Conservation (phyloP, 1,140 invertebrate genomes). For the Micrasema minimum region DNA sequence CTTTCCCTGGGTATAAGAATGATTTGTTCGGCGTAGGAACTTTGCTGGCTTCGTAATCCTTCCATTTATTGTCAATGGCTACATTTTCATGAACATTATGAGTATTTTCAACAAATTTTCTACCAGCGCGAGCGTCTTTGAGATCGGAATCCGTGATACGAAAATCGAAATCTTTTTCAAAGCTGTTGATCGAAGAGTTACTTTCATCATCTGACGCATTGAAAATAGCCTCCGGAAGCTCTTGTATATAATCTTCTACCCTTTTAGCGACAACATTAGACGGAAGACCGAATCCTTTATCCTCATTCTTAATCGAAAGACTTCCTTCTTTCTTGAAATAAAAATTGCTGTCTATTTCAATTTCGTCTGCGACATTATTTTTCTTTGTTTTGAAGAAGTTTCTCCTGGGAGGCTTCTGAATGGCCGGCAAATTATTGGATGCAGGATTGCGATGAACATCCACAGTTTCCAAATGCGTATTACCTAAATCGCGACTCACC, state of each 20-base stretch:
- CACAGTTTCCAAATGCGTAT: neutral
- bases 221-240: constrained; percentile 4
- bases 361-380: neutral
- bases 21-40: constrained; percentile 60
- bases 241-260: neutral
- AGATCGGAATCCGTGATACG: constrained; percentile 4
- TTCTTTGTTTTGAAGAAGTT: neutral
- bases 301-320: neutral
- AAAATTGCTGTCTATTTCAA: constrained; percentile 33
- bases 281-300: neutral
- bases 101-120: constrained; percentile 27
- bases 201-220: constrained; percentile 37
- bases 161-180: constrained; percentile 60
- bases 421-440: neutral
- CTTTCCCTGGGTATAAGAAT: constrained; percentile 59
- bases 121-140: neutral
- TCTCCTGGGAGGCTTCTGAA: constrained; percentile 18
- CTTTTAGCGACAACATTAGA: constrained; percentile 3
- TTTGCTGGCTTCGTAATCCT: constrained; percentile 57
- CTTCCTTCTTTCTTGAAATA: constrained; percentile 1
- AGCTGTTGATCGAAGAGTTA: constrained; percentile 58
- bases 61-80: constrained; percentile 57
- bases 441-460: neutral
- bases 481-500: neutral
- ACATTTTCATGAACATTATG: neutral